Conservation (phyloP, 2,888 invertebrate genomes). For the Prosopocoilus inquinatus region DNA sequence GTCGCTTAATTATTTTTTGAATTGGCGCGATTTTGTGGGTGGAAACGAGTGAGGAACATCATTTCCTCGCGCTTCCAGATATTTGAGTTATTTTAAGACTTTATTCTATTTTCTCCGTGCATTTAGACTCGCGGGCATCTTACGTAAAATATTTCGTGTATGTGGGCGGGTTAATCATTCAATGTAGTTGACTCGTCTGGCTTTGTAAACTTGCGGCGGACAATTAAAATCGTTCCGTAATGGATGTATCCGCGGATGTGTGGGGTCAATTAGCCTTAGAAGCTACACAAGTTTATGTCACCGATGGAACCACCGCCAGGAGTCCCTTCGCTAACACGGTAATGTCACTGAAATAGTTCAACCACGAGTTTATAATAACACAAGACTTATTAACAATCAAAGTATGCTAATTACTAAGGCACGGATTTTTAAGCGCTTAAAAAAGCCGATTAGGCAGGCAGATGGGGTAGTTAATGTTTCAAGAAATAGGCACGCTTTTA, state of each 20-base stretch:
- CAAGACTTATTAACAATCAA: background rate
- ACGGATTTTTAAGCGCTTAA: no score
- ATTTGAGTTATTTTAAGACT: background rate
- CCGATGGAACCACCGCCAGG: constrained; percentile 73
- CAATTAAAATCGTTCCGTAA: constrained; percentile 32
- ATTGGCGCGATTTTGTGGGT: no score
- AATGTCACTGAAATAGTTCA: constrained; percentile 38
- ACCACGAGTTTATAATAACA: no score
- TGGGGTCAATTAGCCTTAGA: constrained; percentile 89
- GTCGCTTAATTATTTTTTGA: no score
- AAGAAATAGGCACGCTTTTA: no score
- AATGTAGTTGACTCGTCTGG: no score
- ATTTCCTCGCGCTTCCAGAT: background rate
- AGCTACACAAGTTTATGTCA: constrained; percentile 81
- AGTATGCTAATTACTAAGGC: background rate
- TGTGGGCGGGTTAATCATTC: background rate
- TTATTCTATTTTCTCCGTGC: background rate
- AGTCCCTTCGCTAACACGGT: constrained; percentile 86
- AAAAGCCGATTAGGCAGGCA: no score
- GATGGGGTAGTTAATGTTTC: no score
- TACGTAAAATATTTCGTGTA: background rate
- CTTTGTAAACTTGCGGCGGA: no score
- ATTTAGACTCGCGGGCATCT: background rate
- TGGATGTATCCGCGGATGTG: constrained; percentile 76
- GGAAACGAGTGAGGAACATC: no score